Evolutionary conservation across 2,888 invertebrate genomes (phyloP), one percentile per base, ranked within the genome.

Genomic region (Euspilapteryx auroguttella): DNA sequence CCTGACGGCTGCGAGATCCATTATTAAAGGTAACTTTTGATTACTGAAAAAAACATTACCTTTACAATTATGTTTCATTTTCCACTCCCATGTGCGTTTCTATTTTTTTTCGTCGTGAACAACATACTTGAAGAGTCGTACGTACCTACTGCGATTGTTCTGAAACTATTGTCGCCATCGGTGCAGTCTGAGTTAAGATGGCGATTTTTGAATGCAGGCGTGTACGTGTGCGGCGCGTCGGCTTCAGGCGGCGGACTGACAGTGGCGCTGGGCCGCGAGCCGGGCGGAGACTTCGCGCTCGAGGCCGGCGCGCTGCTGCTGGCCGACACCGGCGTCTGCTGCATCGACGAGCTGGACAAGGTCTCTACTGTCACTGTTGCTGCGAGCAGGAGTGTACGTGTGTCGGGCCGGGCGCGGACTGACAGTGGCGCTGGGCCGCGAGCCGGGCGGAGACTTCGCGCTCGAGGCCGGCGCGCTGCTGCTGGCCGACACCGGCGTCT

Each of bases 331-430:
- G 96, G 96, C 1, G 86, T 87, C 34, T 97, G 95, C 55, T 93
- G 94, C 44, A 90, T 97, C 25, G 97, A 97, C 56, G 96, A 97
- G 63, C 89, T 97, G 47, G 97, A 97, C 56, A 96, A 96, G 79
- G 90, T 65, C 31, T n/a, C 5, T 7, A 6, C 12, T 17, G n/a
- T n/a, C n/a, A n/a, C n/a, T n/a, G n/a, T 14, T 21, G 20, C 14
- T 25, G 14, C 23, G 10, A 15, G 11, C 34, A 86, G 88, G 89
- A 28, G 83, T 89, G 6, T 93, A 94, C 50, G 87, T 95, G 3
- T 94, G 93, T 55, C 95, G 95, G 2, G 94, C 91, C 0, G 82
- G 84, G 2, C 82, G 89, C 6, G 88, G 91, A 7, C 58, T 90
- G 37, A 88, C 91, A 1, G 89, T 92, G 28, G 87, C 89, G 6